Percentiles rank a stretch among this genome's conserved stretches.
Conservation (phyloP, 2,888 invertebrate genomes). For the Galerucella pusilla region DNA sequence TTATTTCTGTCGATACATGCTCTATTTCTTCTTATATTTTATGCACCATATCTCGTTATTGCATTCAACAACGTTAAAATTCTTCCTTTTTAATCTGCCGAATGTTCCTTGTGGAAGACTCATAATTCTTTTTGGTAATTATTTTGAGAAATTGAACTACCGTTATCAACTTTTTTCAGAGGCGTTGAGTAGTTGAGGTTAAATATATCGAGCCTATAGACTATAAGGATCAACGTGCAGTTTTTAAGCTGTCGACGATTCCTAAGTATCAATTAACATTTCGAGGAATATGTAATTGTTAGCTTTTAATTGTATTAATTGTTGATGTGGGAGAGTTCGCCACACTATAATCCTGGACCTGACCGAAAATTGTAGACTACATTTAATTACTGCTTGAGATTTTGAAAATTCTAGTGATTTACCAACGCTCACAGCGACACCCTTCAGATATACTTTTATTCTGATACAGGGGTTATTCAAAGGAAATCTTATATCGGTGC, state of each 20-base stretch:
- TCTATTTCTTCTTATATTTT: too few relatives aligned
- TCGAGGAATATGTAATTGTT: conserved; percentile 50
- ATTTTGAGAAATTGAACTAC: too few relatives aligned
- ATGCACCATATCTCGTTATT: too few relatives aligned
- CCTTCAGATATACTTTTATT: background rate
- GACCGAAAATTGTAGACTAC: conserved; percentile 40
- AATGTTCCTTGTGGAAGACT: too few relatives aligned
- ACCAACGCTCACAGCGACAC: background rate
- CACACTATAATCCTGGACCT: conserved; percentile 34
- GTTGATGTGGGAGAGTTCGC: conserved; percentile 48
- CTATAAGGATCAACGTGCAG: conserved; percentile 14
- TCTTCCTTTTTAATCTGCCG: too few relatives aligned
- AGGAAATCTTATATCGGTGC: too few relatives aligned
- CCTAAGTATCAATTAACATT: conserved; percentile 54
- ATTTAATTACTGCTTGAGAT: conserved; percentile 36
- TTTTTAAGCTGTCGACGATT: conserved; percentile 39
- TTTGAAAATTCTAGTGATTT: conserved; percentile 19
- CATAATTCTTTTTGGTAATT: too few relatives aligned
- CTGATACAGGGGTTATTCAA: background rate
- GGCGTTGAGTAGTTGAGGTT: too few relatives aligned
- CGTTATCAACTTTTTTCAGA: too few relatives aligned
- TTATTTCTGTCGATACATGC: too few relatives aligned
- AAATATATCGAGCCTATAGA: conserved; percentile 10
- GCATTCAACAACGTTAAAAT: too few relatives aligned
- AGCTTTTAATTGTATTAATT: conserved; percentile 46